Evolutionary conservation across 1,140 invertebrate species (phyloP).

Genomic region (Solenopsis fugax): DNA sequence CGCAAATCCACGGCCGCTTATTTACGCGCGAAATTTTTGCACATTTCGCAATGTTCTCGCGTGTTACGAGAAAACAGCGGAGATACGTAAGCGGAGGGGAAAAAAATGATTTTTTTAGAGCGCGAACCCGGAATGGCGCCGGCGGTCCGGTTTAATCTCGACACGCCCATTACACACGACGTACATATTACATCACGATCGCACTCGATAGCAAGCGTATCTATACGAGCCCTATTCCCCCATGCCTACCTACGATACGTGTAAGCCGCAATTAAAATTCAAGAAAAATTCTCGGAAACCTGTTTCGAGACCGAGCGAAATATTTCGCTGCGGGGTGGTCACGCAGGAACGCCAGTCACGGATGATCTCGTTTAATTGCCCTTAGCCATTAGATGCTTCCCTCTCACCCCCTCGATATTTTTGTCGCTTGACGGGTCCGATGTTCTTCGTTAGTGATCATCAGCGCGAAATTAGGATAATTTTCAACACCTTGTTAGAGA

Average conservation of each 20-base stretch:
- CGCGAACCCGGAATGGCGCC: conserved; percentile 68
- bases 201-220: conserved; percentile 67
- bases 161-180: conserved; percentile 69
- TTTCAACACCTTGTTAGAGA: neutral
- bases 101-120: conserved; percentile 63
- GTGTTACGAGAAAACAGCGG: conserved; percentile 42
- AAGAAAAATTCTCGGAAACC: conserved; percentile 75
- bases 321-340: conserved; percentile 72
- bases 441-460: neutral
- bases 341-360: conserved; percentile 52
- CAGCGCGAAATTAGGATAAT: conserved; percentile 1
- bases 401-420: neutral
- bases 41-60: conserved; percentile 44
- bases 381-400: neutral
- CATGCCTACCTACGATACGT: conserved; percentile 61
- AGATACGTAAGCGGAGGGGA: conserved; percentile 36
- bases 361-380: conserved; percentile 76
- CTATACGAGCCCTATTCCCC: conserved; percentile 60
- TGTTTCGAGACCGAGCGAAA: conserved; percentile 55
- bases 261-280: conserved; percentile 77
- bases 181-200: conserved; percentile 75
- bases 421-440: neutral
- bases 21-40: conserved; percentile 33
- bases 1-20: neutral
- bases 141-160: conserved; percentile 74